These are phyloP conservation scores for Monopterus albus DNA, from an alignment of 2,113 vertebrate genomes.

Conservation along the genomic window DNA sequence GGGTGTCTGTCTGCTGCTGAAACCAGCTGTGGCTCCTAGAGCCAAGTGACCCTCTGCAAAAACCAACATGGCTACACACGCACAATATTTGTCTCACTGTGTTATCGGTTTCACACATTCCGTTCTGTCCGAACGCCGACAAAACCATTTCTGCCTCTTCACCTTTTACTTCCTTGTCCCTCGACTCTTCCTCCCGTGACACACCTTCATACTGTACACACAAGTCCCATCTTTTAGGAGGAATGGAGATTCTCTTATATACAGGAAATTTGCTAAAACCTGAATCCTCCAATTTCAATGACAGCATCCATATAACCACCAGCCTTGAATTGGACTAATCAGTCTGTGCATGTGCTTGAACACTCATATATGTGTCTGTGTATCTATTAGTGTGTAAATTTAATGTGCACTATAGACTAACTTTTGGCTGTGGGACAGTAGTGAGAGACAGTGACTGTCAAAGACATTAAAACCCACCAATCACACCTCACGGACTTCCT, in stretches of 20 bases:
- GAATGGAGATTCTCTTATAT: background rate
- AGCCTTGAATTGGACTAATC: background rate
- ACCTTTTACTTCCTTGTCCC: background rate
- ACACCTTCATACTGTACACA: background rate
- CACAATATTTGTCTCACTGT: conserved; percentile 25
- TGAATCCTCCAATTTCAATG: no score
- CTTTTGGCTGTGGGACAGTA: conserved; percentile 30
- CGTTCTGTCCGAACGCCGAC: background rate
- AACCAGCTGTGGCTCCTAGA: conserved; percentile 62
- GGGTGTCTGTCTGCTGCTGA: conserved; percentile 50
- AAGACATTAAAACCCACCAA: conserved; percentile 29
- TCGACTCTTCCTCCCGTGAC: background rate
- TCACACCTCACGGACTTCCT: conserved; percentile 46
- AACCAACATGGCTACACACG: conserved; percentile 15
- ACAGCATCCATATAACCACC: background rate
- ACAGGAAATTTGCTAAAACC: background rate
- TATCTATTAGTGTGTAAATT: conserved; percentile 1
- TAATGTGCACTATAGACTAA: conserved; percentile 27
- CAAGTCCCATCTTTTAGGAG: background rate
- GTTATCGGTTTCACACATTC: conserved; percentile 19
- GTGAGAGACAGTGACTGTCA: conserved; percentile 31
- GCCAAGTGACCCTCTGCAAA: conserved; percentile 41
- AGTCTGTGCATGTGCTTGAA: background rate
- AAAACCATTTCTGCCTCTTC: background rate
- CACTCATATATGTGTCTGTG: no score